Evolutionary conservation across 2,888 invertebrate species (phyloP).

Genomic region (Pammene fasciana): DNA sequence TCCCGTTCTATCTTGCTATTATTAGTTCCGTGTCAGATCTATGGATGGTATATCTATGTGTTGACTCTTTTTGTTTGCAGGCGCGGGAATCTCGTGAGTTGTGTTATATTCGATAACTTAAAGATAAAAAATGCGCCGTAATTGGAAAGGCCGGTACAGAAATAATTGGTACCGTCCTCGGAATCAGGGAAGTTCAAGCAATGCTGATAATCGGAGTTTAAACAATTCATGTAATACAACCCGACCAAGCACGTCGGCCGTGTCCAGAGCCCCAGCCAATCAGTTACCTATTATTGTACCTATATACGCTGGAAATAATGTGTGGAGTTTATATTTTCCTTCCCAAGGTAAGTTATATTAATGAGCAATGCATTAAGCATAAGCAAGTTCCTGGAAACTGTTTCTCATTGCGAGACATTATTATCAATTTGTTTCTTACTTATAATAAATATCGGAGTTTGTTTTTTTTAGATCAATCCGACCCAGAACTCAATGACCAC

Average conservation of each 20-base stretch:
- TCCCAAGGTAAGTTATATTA: slow-evolving; percentile 81
- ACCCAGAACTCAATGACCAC: slow-evolving; percentile 60
- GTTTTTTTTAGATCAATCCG: slow-evolving; percentile 58
- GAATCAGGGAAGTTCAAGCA: slow-evolving; percentile 51
- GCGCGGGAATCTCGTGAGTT: slow-evolving; percentile 35
- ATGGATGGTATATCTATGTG: too few relatives aligned
- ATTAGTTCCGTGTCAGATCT: too few relatives aligned
- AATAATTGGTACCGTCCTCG: slow-evolving; percentile 64
- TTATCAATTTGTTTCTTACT: neutral
- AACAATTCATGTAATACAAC: slow-evolving; percentile 60
- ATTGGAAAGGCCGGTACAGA: slow-evolving; percentile 72
- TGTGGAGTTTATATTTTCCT: slow-evolving; percentile 92
- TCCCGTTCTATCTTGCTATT: too few relatives aligned
- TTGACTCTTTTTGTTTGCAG: neutral
- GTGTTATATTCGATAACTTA: neutral
- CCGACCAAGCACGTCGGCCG: slow-evolving; percentile 54
- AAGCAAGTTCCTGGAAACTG: neutral
- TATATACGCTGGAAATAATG: slow-evolving; percentile 77
- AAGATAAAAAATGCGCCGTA: slow-evolving; percentile 65
- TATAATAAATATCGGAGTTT: slow-evolving; percentile 3
- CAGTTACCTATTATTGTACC: slow-evolving; percentile 68
- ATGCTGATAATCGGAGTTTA: slow-evolving; percentile 56
- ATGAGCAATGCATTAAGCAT: too few relatives aligned
- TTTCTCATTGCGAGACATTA: neutral
- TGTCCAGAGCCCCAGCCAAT: slow-evolving; percentile 70